phyloP scores from a whole-genome alignment of 2,888 invertebrate genomes.

The Polydrusus cervinus region DNA sequence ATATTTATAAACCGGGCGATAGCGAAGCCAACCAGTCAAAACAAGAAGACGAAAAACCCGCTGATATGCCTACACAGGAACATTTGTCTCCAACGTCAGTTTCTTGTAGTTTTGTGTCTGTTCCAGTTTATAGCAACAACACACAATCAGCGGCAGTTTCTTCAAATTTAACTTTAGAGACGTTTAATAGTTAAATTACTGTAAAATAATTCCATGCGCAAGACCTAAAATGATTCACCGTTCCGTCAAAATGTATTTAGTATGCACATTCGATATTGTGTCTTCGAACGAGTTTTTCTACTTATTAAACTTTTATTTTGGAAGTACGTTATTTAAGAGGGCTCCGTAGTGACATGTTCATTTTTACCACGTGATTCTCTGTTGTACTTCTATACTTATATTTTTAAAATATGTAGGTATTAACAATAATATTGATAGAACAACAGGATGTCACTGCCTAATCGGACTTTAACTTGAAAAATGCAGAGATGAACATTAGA shows the following conservation, averaged over 20 bases:
- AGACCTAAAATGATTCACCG: constrained; percentile 21
- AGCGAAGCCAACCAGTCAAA: constrained; percentile 29
- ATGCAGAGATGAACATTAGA: no score
- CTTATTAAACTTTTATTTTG: no score
- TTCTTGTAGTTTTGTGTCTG: constrained; percentile 63
- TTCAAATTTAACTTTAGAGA: constrained; percentile 56
- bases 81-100: constrained; percentile 66
- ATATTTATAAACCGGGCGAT: constrained; percentile 62
- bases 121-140: constrained; percentile 60
- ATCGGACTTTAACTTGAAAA: no score
- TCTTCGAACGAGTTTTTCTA: not conserved
- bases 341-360: no score
- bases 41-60: constrained; percentile 53
- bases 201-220: constrained; percentile 3
- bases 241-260: constrained; percentile 9
- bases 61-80: constrained; percentile 33
- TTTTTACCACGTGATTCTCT: no score
- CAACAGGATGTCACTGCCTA: no score
- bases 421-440: no score
- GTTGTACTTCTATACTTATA: no score
- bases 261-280: no score
- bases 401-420: no score
- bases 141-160: constrained; percentile 61
- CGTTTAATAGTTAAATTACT: constrained; percentile 8
- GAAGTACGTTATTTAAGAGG: no score